Base-by-base conservation (phyloP, 2,113 vertebrate genomes). In the Cranoglanis bouderius region DNA sequence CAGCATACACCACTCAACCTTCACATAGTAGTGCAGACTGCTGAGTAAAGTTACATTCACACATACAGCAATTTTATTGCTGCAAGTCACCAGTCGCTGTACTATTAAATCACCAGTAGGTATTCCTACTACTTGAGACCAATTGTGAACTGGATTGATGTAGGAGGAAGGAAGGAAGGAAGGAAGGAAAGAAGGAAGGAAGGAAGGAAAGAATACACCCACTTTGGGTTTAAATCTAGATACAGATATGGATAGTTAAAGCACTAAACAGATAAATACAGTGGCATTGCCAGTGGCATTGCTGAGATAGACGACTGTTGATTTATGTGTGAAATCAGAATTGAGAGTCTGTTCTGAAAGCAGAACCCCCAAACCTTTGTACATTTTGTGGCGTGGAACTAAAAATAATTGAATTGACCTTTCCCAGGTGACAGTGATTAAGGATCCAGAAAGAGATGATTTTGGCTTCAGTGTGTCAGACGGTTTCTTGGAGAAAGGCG, bases 401-500 rank as follows among this genome's bases (percentile, higher is more conserved):
- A 29, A 61, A 43, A 40, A 61, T 2, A 5, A 40, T 26, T 14
- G 0, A 40, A 51, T 72, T 87, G 13, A 61, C 78, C 29, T 84
- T 85, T 13, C 63, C 40, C 90, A 99, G 98, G 96, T 99, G 88
- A 98, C 97, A 0, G 96, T 99, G 82, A 96, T 96, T 85, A 99
- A 98, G 91, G 97, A 98, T 91, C 96, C 97, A 0, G 95, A 97
- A 89, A 95, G 95, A 0, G 97, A 98, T 21, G 98, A 99, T 94
- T 99, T 99, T 65, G 98, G 98, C 40, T 99, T 99, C 94, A 99
- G 98, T 7, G 96, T 99, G 85, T 99, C 98, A 0, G 98, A 99
- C 0, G 98, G 98, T 57, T 97, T 98, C 89, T 89, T 98, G 93
- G 98, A 99, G 92, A 98, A 98, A 92, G 98, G 98, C 0, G 97